Evolutionary conservation across 2,888 invertebrate species (phyloP), one percentile per base, ranked within the genome.

Genomic region (Drosophila pseudotakahashii): DNA sequence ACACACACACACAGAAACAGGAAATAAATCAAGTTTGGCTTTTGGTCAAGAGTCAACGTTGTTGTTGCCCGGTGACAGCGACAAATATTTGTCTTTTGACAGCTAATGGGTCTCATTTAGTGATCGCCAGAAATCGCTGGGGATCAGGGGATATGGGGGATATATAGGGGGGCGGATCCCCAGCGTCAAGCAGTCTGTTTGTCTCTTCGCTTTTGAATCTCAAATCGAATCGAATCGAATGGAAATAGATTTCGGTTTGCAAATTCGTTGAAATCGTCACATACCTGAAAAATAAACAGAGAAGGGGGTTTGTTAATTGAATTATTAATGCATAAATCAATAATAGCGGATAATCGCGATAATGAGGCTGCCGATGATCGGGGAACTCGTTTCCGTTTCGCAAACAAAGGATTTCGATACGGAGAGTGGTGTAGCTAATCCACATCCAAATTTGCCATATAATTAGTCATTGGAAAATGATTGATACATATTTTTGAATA

Each of bases 1-100:
- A 64, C 59, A 50, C 58, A 59, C 34, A 64, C 59, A 50, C 58
- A 59, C 34, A 64, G 45, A 71, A 79, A 73, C 80, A 80, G 86
- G 81, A 82, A 82, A 82, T 83, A 82, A 82, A 82, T 82, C 81
- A 82, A 82, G 81, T 82, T 82, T 80, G 81, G 69, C 63, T 71
- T 71, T 79, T 79, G 82, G 71, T 62, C 74, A 54, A 68, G 48
- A 53, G 45, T 60, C 48, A 58, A 53, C 61, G 60, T 39, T 69
- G 42, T 69, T 70, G 70, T 16, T 48, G 48, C 7, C 48, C 58
- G 52, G 72, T 57, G 75, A 79, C 81, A 76, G 64, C 72, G 66
- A 74, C 81, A 86, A 86, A 82, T 82, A 82, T 82, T 82, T 82
- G 87, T 52, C 77, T 81, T 73, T 83, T 77, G 81, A 73, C 82